phyloP scores from a whole-genome alignment of 1,140 invertebrate genomes.

The Trachymyrmex cornetzi region DNA sequence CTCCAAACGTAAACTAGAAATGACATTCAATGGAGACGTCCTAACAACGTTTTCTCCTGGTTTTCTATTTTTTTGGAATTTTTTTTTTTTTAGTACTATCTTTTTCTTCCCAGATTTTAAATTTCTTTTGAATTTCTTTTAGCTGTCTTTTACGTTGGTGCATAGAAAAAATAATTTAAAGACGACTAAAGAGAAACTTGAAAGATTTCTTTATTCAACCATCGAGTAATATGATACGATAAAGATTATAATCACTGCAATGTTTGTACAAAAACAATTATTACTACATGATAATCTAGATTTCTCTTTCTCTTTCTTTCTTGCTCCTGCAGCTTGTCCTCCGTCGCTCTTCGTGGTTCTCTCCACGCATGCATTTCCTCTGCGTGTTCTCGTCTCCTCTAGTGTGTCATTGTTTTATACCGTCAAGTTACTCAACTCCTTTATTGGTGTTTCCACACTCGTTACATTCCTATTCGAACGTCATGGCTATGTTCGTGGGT shows the following conservation, averaged over 20 bases:
- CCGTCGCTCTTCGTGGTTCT: conserved; percentile 19
- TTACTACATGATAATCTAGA: background rate
- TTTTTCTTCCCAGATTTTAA: background rate
- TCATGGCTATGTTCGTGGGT: conserved; percentile 37
- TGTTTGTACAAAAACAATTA: background rate
- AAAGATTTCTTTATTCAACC: background rate
- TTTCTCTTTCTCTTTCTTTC: conserved; percentile 20
- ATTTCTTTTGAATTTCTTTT: background rate
- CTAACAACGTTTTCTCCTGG: background rate
- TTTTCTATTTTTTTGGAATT: background rate
- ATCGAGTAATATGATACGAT: background rate
- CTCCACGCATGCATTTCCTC: conserved; percentile 29
- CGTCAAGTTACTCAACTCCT: conserved; percentile 48
- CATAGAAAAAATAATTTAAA: background rate
- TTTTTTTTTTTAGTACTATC: background rate
- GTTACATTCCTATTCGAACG: conserved; percentile 42
- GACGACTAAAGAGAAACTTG: background rate
- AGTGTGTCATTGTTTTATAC: conserved; percentile 49
- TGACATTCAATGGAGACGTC: background rate
- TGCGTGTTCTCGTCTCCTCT: conserved; percentile 43
- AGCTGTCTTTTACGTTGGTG: background rate
- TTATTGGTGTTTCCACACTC: conserved; percentile 50
- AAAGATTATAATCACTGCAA: background rate
- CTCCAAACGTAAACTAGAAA: background rate
- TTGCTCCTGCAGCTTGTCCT: background rate